Percentiles rank a stretch among this genome's conserved stretches.
Evolutionary conservation across 2,888 invertebrate genomes (phyloP).

Genomic region (Horisme vitalbata): DNA sequence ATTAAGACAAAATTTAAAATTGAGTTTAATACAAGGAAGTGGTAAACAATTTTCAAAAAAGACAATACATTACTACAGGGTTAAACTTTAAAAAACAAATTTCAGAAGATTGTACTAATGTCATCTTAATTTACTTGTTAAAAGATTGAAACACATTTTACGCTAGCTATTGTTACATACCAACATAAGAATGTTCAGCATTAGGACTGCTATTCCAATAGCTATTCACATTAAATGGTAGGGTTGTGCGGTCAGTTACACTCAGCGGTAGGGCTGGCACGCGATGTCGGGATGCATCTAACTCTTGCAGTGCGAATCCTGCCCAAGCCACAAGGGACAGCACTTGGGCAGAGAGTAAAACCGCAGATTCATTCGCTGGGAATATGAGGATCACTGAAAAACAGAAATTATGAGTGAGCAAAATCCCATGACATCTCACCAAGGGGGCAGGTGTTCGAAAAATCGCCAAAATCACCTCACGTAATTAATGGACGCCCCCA

Average conservation of each 20-base stretch:
- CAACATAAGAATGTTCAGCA: conserved; percentile 65
- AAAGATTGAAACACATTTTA: too few relatives aligned
- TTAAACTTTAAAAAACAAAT: too few relatives aligned
- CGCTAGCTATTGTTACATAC: conserved; percentile 45
- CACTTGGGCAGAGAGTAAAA: conserved; percentile 62
- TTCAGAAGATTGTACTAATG: too few relatives aligned
- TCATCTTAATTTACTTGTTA: too few relatives aligned
- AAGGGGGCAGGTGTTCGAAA: neutral
- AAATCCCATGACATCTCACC: too few relatives aligned
- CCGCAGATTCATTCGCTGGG: conserved; percentile 66
- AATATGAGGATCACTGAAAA: conserved; percentile 66
- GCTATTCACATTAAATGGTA: conserved; percentile 60
- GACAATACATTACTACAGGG: too few relatives aligned
- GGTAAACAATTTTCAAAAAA: too few relatives aligned
- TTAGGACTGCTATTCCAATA: conserved; percentile 73
- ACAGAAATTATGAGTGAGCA: neutral
- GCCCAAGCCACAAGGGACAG: conserved; percentile 64
- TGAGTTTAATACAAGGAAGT: too few relatives aligned
- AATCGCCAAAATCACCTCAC: too few relatives aligned
- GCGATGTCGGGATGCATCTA: conserved; percentile 53
- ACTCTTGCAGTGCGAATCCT: conserved; percentile 68
- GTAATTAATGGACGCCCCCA: too few relatives aligned
- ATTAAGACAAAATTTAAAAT: too few relatives aligned
- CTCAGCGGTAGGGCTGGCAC: conserved; percentile 64
- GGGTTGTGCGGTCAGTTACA: conserved; percentile 50